These are phyloP conservation scores for Corythaeola cristata DNA, from an alignment of 2,113 vertebrate genomes.

Conservation along the genomic window DNA sequence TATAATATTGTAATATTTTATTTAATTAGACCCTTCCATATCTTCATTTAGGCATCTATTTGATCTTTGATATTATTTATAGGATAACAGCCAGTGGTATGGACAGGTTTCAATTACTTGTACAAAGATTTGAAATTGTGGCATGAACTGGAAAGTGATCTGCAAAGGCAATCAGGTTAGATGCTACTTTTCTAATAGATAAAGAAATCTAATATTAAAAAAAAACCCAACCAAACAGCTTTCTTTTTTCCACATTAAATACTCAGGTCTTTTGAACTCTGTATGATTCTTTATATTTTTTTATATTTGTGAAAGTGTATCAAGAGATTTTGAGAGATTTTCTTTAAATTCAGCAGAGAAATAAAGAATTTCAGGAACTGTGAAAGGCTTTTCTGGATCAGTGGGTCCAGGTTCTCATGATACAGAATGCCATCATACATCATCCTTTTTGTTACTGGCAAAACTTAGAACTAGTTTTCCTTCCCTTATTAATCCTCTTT, in stretches of 20 bases:
- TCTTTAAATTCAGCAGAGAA: not conserved
- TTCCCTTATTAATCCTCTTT: not conserved
- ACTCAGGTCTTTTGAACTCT: not conserved
- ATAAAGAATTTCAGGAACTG: not conserved
- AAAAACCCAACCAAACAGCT: not conserved
- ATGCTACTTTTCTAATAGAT: not conserved
- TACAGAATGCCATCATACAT: not conserved
- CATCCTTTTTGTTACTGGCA: not conserved
- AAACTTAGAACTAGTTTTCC: not conserved
- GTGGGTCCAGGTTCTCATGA: not conserved
- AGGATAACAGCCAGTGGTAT: not conserved
- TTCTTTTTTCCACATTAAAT: not conserved
- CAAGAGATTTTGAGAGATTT: not conserved
- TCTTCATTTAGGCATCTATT: not conserved
- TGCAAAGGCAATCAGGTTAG: not conserved
- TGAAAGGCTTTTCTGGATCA: not conserved
- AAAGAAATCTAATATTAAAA: not conserved
- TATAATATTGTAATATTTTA: not conserved
- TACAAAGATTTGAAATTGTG: not conserved
- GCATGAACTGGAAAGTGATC: not conserved
- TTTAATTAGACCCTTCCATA: not conserved
- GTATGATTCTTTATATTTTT: not conserved
- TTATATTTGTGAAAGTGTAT: not conserved
- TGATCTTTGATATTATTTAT: not conserved
- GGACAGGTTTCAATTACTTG: not conserved